Percentiles rank a stretch among this genome's conserved stretches.
Evolutionary conservation across 2,113 vertebrate genomes (phyloP).

Genomic region (Leptobrachium leishanense): DNA sequence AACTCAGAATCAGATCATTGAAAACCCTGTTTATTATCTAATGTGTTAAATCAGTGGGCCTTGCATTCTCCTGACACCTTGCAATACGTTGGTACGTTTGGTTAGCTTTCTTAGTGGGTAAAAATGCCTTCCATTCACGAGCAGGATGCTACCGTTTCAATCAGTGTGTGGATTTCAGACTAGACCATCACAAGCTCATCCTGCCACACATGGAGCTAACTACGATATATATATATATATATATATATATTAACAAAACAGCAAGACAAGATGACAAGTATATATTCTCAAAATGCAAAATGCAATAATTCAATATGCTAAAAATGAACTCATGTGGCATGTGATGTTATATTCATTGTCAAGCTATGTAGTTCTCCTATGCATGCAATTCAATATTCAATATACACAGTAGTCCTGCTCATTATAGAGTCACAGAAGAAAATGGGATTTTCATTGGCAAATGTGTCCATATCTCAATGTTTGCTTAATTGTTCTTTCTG

Average conservation of each 20-base stretch:
- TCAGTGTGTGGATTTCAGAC: neutral
- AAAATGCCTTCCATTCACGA: neutral
- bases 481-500: conserved; percentile 8
- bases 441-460: conserved; percentile 19
- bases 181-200: no score
- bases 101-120: neutral
- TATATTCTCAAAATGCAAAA: no score
- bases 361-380: no score
- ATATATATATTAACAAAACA: no score
- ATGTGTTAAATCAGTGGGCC: conserved; percentile 14
- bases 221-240: no score
- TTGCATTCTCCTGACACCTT: neutral
- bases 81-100: conserved; percentile 7
- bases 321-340: no score
- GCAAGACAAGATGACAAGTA: no score
- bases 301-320: no score
- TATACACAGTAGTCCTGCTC: neutral
- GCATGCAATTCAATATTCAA: neutral
- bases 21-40: conserved; percentile 25
- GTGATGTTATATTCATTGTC: no score
- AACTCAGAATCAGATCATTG: conserved; percentile 22
- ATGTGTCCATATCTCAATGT: conserved; percentile 1
- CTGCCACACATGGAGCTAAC: no score
- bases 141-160: neutral
- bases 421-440: conserved; percentile 10